Conservation (phyloP, 2,888 invertebrate genomes). For the Coecobrya sp. region DNA sequence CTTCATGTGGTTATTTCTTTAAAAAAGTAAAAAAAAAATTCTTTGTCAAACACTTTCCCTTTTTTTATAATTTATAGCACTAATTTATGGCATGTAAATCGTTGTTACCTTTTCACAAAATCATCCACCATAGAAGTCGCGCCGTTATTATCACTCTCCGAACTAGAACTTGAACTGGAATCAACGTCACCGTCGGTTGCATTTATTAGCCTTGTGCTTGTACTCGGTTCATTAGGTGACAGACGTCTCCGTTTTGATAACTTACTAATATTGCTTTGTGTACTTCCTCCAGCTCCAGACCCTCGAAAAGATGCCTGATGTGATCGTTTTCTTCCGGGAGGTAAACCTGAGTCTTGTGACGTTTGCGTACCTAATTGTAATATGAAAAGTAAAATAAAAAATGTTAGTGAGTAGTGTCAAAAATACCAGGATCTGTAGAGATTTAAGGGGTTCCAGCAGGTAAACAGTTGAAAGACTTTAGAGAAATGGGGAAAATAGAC, state of each 20-base stretch:
- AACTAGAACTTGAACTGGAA: neutral
- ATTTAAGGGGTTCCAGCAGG: neutral
- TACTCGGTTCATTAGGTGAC: neutral
- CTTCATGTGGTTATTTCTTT: conserved; percentile 82
- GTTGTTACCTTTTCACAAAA: neutral
- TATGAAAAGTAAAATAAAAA: too few species aligned
- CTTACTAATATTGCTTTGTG: neutral
- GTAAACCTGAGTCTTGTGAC: conserved; percentile 53
- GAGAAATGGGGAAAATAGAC: too few species aligned
- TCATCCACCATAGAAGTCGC: neutral
- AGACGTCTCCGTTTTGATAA: neutral
- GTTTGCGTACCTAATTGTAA: conserved; percentile 57
- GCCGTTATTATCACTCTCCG: neutral
- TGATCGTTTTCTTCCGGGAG: conserved; percentile 22
- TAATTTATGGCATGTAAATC: too few species aligned
- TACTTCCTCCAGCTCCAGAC: conserved; percentile 14
- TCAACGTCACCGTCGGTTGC: neutral
- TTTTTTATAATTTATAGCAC: neutral
- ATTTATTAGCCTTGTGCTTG: conserved; percentile 18
- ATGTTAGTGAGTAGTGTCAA: neutral
- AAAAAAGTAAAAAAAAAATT: conserved; percentile 7
- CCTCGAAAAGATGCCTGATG: neutral
- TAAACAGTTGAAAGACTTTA: too few species aligned
- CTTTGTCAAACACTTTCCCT: neutral
- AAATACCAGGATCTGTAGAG: neutral